Evolutionary conservation across 1,140 invertebrate species (phyloP).

Genomic region (Meloidogyne hapla): DNA sequence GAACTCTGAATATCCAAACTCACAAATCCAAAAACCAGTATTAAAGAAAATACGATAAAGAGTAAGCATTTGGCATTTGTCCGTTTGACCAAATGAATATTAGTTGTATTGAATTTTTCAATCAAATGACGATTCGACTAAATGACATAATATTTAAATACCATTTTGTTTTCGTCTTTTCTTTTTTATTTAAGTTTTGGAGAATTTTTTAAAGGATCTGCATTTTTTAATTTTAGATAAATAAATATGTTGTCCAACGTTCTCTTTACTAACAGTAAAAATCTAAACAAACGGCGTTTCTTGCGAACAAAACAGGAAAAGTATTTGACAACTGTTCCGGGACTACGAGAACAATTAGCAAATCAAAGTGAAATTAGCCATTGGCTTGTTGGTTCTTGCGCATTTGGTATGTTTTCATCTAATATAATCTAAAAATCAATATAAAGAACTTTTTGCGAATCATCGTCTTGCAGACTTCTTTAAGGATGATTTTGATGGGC

Average conservation of each 20-base stretch:
- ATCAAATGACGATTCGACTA: too few relatives aligned
- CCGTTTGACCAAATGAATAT: too few relatives aligned
- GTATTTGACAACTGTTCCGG: neutral
- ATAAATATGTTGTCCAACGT: neutral
- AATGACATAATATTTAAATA: too few relatives aligned
- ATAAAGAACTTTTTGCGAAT: constrained; percentile 38
- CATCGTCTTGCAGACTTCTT: constrained; percentile 38
- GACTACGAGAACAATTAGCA: constrained; percentile 21
- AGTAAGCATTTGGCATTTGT: too few relatives aligned
- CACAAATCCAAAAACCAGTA: too few relatives aligned
- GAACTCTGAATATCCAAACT: too few relatives aligned
- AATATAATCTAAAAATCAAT: constrained; percentile 6
- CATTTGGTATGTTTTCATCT: constrained; percentile 17
- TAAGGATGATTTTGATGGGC: constrained; percentile 47
- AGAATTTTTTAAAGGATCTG: too few relatives aligned
- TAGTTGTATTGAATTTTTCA: too few relatives aligned
- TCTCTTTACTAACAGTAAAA: constrained; percentile 2
- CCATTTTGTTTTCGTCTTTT: too few relatives aligned
- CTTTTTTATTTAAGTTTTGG: too few relatives aligned
- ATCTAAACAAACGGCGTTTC: neutral
- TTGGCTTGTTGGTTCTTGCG: constrained; percentile 24
- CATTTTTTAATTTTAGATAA: too few relatives aligned
- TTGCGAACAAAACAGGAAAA: neutral
- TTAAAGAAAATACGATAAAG: too few relatives aligned
- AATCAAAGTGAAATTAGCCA: constrained; percentile 31